Conservation (phyloP, 1,140 invertebrate genomes). For the Oncopeltus fasciatus region DNA sequence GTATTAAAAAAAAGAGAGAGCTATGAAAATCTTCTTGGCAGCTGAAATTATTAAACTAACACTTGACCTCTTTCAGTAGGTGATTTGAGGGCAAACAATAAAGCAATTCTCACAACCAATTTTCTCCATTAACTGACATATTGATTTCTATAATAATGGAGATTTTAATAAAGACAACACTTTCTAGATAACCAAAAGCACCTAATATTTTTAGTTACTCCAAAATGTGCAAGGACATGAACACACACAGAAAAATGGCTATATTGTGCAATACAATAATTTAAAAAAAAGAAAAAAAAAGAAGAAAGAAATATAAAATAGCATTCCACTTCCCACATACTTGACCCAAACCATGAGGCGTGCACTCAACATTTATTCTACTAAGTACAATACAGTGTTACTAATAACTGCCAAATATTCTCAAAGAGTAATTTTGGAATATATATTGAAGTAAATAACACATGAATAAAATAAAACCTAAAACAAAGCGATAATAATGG, state of each 20-base stretch:
- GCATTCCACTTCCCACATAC: constrained; percentile 3
- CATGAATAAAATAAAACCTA: constrained; percentile 7
- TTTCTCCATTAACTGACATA: too few relatives aligned
- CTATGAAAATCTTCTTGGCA: too few relatives aligned
- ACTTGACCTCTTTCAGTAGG: too few relatives aligned
- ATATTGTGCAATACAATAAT: constrained; percentile 1
- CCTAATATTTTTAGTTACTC: too few relatives aligned
- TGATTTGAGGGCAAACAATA: too few relatives aligned
- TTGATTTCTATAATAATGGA: too few relatives aligned
- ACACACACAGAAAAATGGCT: constrained; percentile 3
- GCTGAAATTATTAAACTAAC: too few relatives aligned
- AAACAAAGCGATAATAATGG: constrained; percentile 6
- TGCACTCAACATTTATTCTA: constrained; percentile 5
- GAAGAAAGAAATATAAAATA: background rate
- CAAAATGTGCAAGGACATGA: constrained; percentile 2
- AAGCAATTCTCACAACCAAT: too few relatives aligned
- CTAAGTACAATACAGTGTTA: constrained; percentile 13
- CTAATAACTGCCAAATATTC: constrained; percentile 1
- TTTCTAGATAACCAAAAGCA: background rate
- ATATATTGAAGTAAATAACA: background rate
- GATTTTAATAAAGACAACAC: background rate
- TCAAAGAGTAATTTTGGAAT: background rate
- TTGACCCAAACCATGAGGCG: constrained; percentile 10
- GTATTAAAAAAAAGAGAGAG: too few relatives aligned
- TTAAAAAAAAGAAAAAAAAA: background rate